A percentile compares a stretch with the other conserved stretches of the same genome.
Conservation (phyloP, 2,113 vertebrate species). For the Pelmatolapia mariae region DNA sequence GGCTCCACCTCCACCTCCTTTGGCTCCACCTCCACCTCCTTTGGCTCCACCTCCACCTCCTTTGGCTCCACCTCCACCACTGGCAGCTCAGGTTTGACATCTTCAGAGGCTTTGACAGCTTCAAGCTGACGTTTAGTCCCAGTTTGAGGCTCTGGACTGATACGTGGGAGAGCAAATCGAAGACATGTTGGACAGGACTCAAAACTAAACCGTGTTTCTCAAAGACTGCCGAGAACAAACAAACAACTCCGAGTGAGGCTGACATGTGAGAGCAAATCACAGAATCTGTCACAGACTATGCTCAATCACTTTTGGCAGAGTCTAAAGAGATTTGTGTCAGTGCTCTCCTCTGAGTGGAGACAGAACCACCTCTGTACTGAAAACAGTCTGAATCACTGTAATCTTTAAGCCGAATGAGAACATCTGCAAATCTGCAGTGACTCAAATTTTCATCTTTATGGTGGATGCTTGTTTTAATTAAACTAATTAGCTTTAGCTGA, state of each 20-base stretch:
- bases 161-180: not conserved
- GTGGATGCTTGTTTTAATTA: not conserved
- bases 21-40: slow-evolving; percentile 29
- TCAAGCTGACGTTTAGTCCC: slow-evolving; percentile 26
- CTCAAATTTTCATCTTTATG: not conserved
- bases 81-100: not conserved
- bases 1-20: not conserved
- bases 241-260: not conserved
- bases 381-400: not conserved
- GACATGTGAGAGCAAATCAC: not conserved
- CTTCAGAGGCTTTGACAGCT: not conserved
- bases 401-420: not conserved
- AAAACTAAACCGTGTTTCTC: not conserved
- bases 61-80: slow-evolving; percentile 15
- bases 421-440: not conserved
- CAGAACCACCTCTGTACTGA: not conserved
- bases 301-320: not conserved
- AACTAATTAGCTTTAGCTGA: not conserved
- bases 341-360: not conserved
- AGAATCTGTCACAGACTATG: not conserved
- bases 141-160: slow-evolving; percentile 18
- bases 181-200: not conserved
- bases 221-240: not conserved
- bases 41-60: slow-evolving; percentile 17
- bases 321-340: not conserved